Percentiles rank a stretch among this genome's conserved stretches.
phyloP scores from a whole-genome alignment of 2,888 invertebrate genomes.

The Pseudolycoriella hygida region DNA sequence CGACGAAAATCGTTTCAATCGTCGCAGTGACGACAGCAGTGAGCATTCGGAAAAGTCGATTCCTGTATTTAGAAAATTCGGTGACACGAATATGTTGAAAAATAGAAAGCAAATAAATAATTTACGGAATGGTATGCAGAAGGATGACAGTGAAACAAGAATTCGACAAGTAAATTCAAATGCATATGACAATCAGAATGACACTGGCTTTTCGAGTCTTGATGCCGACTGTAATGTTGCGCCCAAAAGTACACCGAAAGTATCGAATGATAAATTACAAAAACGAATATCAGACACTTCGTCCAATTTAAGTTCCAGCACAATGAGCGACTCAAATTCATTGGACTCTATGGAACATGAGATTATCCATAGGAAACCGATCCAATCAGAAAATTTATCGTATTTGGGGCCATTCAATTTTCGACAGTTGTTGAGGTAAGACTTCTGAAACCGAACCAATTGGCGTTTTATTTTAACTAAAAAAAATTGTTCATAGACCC shows the following conservation, averaged over 20 bases:
- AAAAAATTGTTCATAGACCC: too few species aligned
- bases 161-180: constrained; percentile 5
- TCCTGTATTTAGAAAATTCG: constrained; percentile 12
- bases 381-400: constrained; percentile 28
- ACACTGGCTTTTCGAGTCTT: constrained; percentile 1
- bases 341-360: constrained; percentile 12
- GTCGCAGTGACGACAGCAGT: not conserved
- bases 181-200: not conserved
- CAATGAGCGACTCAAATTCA: constrained; percentile 7
- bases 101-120: constrained; percentile 8
- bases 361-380: constrained; percentile 9
- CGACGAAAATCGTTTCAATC: constrained; percentile 6
- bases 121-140: not conserved
- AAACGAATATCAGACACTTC: constrained; percentile 2
- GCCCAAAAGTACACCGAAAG: not conserved
- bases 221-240: not conserved
- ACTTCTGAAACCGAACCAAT: too few species aligned
- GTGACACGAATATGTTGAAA: constrained; percentile 12
- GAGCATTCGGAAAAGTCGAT: constrained; percentile 1
- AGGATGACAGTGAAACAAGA: not conserved
- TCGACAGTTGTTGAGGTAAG: constrained; percentile 34
- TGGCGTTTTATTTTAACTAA: too few species aligned
- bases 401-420: constrained; percentile 50
- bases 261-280: not conserved
- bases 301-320: constrained; percentile 4